phyloP scores from a whole-genome alignment of 2,888 invertebrate genomes.

The Polydesmus complanatus region DNA sequence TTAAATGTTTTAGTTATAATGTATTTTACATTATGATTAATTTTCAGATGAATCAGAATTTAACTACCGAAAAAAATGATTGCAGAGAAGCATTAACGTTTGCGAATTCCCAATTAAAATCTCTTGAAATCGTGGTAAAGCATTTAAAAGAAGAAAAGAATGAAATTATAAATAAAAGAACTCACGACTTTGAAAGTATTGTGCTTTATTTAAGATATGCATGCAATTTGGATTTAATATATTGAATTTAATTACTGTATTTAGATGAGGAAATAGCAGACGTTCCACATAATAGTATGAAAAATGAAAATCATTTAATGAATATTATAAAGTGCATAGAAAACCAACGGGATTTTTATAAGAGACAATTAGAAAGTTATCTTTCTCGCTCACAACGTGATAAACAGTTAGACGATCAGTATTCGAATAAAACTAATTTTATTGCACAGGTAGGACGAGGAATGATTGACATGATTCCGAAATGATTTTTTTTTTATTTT shows the following conservation, averaged over 20 bases:
- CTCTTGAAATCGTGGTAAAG: background rate
- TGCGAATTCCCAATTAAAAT: background rate
- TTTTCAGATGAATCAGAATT: background rate
- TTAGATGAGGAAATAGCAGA: background rate
- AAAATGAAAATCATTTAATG: background rate
- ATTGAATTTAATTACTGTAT: background rate
- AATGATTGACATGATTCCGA: background rate
- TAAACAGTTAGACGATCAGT: background rate
- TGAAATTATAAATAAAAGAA: too few species aligned
- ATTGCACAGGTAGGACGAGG: background rate
- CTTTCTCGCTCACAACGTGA: background rate
- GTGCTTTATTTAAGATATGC: background rate
- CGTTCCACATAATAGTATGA: background rate
- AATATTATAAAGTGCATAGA: constrained; percentile 5
- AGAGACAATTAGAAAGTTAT: background rate
- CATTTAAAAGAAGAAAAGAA: background rate
- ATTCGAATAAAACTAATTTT: background rate
- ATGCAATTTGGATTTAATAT: background rate
- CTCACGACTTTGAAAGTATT: too few species aligned
- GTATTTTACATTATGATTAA: background rate
- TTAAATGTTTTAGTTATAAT: too few species aligned
- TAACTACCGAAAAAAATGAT: background rate
- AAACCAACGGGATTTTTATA: constrained; percentile 10
- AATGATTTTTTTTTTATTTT: background rate
- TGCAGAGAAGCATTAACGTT: background rate